Base-by-base conservation (phyloP, 2,113 vertebrate genomes). In the Cottus gobio region DNA sequence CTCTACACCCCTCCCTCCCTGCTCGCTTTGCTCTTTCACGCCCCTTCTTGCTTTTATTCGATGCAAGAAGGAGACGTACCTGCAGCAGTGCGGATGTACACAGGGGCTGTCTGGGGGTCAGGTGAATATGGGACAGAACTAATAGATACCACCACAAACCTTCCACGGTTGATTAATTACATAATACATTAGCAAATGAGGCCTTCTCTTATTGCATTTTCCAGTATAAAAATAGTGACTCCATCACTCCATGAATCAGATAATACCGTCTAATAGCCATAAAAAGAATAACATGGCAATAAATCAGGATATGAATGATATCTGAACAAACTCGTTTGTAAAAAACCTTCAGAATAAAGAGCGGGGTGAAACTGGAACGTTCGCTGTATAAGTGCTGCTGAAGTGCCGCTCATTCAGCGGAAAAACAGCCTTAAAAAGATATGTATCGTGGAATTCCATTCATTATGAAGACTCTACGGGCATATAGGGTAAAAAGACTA, bases 11-110 rank as follows among this genome's bases (percentile, higher is more conserved):
- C 39, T 13, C 11, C 22, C 66, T 9, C 52, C 1, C 16, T 20
- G 31, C 75, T 56, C 54, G 28, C 73, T 50, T 56, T 11, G 20
- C 57, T 46, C 36, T 5, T 30, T 26, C 16, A 61, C 16, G 1
- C 31, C 46, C 67, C 22, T 30, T 52, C 44, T 74, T 63, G 74
- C 28, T 44, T 71, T 48, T 39, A 79, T 73, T 85, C 65, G 36
- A 66, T 60, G 22, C 79, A 70, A 79, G 71, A 77, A 69, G 62
- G 70, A 58, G 42, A 52, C 75, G 63, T 48, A 69, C 16, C 71
- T 84, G 85, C 70, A 61, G 60, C 11, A 3, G 12, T 31, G 31
- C 68, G n/a, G 80, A 64, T 10, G 48, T 26, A 62, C 28, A 39
- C 54, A 69, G 37, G 7, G 9, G 28, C 60, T 28, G 65, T 36